Percentiles rank a stretch among this genome's conserved stretches.
These are phyloP conservation scores for Thrips palmi DNA, from an alignment of 1,140 invertebrate species.

Conservation along the genomic window DNA sequence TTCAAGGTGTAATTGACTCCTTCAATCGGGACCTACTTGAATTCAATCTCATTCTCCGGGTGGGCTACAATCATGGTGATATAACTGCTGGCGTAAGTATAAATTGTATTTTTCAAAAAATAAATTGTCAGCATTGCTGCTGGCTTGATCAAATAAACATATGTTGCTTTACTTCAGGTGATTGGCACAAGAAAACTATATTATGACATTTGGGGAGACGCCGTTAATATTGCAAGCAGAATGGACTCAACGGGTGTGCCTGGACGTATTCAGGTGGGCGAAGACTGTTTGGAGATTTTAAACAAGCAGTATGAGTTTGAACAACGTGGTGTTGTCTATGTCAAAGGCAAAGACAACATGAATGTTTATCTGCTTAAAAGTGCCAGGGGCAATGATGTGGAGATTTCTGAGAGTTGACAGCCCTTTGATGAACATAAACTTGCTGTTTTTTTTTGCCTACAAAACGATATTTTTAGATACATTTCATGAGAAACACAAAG, in stretches of 20 bases:
- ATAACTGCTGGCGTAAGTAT: conserved; percentile 89
- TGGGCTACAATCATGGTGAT: conserved; percentile 52
- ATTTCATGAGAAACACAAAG: too few species aligned
- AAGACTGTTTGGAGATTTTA: conserved; percentile 46
- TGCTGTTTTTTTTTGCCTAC: too few species aligned
- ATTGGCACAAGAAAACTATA: conserved; percentile 91
- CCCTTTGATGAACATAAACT: too few species aligned
- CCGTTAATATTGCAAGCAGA: conserved; percentile 88
- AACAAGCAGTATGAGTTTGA: conserved; percentile 54
- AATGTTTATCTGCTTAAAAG: conserved; percentile 68
- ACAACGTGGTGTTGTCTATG: conserved; percentile 67
- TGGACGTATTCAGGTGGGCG: conserved; percentile 71
- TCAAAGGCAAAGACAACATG: conserved; percentile 93
- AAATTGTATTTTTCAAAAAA: too few species aligned
- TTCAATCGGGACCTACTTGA: conserved; percentile 78
- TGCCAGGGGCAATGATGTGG: too few species aligned
- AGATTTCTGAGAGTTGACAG: too few species aligned
- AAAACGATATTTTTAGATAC: too few species aligned
- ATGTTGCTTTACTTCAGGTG: too few species aligned
- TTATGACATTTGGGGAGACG: conserved; percentile 98
- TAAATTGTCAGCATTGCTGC: too few species aligned
- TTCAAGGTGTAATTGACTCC: conserved; percentile 68
- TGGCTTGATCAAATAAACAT: too few species aligned
- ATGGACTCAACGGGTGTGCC: conserved; percentile 87
- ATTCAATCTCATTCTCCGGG: conserved; percentile 67